Conservation (phyloP, 2,797 vertebrate species). For the Avahi laniger region DNA sequence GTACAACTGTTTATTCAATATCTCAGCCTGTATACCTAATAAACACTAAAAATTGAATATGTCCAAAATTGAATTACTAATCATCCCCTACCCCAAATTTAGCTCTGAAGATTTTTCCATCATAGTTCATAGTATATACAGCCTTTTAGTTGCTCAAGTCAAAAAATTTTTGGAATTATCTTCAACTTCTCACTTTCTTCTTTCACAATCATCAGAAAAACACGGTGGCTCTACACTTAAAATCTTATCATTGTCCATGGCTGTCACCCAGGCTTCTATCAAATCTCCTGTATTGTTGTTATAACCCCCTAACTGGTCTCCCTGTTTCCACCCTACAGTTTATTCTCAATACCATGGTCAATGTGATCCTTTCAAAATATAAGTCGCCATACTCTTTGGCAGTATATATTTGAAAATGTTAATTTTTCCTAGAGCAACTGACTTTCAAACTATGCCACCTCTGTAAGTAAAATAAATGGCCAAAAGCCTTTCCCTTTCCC, state of each 20-base stretch:
- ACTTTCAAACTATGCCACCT: background rate
- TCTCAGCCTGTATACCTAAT: background rate
- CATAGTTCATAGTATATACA: background rate
- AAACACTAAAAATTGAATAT: background rate
- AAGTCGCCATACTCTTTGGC: conserved; percentile 10
- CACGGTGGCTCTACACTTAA: background rate
- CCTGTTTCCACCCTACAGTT: background rate
- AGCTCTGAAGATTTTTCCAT: background rate
- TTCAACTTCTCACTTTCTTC: background rate
- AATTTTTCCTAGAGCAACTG: conserved; percentile 1
- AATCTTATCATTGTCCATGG: background rate
- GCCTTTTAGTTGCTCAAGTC: background rate
- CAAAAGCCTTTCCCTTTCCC: conserved; percentile 38
- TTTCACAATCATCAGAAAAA: background rate
- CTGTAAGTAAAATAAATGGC: conserved; percentile 35
- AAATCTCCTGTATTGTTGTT: background rate
- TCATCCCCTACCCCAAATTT: background rate
- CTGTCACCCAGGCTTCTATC: background rate
- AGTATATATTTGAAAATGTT: conserved; percentile 6
- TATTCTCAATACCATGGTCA: background rate
- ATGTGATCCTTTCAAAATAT: background rate
- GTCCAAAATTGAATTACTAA: background rate
- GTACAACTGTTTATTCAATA: background rate
- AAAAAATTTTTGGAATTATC: background rate
- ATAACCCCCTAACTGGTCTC: background rate